Evolutionary conservation across 2,888 invertebrate genomes (phyloP).

Genomic region (Gari tellinella): DNA sequence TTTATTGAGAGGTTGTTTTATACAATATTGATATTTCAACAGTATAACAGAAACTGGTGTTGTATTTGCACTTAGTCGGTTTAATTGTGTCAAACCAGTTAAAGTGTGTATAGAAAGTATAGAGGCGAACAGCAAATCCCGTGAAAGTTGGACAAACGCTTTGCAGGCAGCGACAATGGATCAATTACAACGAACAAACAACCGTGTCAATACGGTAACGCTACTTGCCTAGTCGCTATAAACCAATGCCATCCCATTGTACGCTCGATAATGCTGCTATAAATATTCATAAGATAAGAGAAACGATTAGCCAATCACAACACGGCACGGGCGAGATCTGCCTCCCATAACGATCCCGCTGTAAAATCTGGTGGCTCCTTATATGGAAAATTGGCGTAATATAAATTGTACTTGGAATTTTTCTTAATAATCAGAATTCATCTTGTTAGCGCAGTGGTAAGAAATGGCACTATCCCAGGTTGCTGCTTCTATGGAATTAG

Average conservation of each 20-base stretch:
- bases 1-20: too few relatives aligned
- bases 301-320: slow-evolving; percentile 44
- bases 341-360: slow-evolving; percentile 19
- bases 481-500: slow-evolving; percentile 29
- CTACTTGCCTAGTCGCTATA: slow-evolving; percentile 38
- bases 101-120: slow-evolving; percentile 35
- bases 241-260: slow-evolving; percentile 29
- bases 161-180: slow-evolving; percentile 42
- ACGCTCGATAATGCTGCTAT: slow-evolving; percentile 17
- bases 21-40: too few relatives aligned
- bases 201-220: slow-evolving; percentile 46
- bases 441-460: slow-evolving; percentile 26
- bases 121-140: slow-evolving; percentile 29
- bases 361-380: slow-evolving; percentile 33
- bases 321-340: slow-evolving; percentile 15
- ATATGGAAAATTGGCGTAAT: slow-evolving; percentile 55
- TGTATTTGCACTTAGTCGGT: slow-evolving; percentile 20
- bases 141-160: slow-evolving; percentile 45
- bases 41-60: too few relatives aligned
- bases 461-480: slow-evolving; percentile 40
- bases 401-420: slow-evolving; percentile 52
- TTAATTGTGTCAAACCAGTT: slow-evolving; percentile 16
- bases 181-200: slow-evolving; percentile 55
- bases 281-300: slow-evolving; percentile 43
- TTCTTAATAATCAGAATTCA: slow-evolving; percentile 49